Base-by-base conservation (phyloP, 2,888 invertebrate species). In the Dryococelus australis region DNA sequence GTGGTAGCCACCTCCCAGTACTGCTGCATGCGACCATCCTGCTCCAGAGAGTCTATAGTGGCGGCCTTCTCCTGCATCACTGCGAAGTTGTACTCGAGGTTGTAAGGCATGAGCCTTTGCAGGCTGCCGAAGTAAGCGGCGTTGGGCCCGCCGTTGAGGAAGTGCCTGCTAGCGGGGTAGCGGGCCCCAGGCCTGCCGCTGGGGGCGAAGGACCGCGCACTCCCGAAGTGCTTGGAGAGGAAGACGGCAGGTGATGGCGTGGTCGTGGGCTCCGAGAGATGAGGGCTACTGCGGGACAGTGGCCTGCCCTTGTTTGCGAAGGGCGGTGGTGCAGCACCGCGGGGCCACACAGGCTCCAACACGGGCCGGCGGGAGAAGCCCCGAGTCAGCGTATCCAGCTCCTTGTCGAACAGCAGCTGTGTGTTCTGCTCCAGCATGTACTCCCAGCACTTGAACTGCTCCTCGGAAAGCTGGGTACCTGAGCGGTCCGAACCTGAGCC, bases 341-440 rank as follows among this genome's bases (percentile, higher is more conserved):
- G 92, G n/a, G 95, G 94, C 91, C 94, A 94, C 20, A 94, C 24
- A 16, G 85, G 87, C 13, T 87, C 88, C 28, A 79, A 27, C 51
- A 85, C 8, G n/a, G 47, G 51, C 16, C 89, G 88, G n/a, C 89
- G 89, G 81, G 85, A 87, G 88, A 90, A 90, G 9, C 90, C 90
- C 81, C 90, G 90, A 0, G 96, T 95, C 83, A 97, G 92, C 65
- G 97, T 97, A 91, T 97, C 97, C 85, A 97, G 92, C 92, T 98
- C 98, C 91, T 97, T 97, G 92, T 97, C 97, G 90, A 98, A 98
- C 2, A 98, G 91, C 91, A 97, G 93, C 91, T 97, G 97, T 0
- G 97, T 97, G 90, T 98, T 98, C 92, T 97, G 97, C 91, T 98
- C 98, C 85, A 98, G 92, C 97, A 98, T 97, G 90, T 98, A 98